phyloP scores from a whole-genome alignment of 1,140 invertebrate genomes.

The Pachypeltis micranthus region DNA sequence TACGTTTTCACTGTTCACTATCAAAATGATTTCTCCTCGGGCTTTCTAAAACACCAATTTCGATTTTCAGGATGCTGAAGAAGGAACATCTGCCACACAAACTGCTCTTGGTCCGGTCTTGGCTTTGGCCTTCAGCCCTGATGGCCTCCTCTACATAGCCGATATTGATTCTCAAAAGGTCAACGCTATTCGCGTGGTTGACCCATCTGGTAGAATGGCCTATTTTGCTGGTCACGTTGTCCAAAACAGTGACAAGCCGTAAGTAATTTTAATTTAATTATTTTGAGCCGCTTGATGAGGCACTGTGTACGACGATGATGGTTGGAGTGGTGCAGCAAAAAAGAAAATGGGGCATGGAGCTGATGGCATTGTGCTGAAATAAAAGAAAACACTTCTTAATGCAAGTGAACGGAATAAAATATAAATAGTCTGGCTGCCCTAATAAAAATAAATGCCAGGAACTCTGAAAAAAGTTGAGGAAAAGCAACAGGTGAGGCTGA shows the following conservation, averaged over 20 bases:
- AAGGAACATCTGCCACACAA: constrained; percentile 32
- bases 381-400: no score
- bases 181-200: constrained; percentile 73
- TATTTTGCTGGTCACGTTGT: constrained; percentile 67
- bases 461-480: no score
- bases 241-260: constrained; percentile 27
- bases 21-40: neutral
- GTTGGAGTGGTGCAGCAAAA: no score
- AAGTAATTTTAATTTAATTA: constrained; percentile 17
- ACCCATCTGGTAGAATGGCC: constrained; percentile 69
- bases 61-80: constrained; percentile 19
- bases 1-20: neutral
- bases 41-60: no score
- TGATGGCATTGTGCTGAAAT: no score
- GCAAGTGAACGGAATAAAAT: no score
- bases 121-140: constrained; percentile 79
- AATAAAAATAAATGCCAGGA: no score
- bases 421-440: no score
- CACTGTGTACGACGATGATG: no score
- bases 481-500: no score
- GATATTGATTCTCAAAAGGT: constrained; percentile 82
- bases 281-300: no score
- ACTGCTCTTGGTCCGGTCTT: constrained; percentile 61
- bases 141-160: constrained; percentile 85
- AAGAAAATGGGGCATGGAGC: no score